phyloP scores from a whole-genome alignment of 2,888 invertebrate genomes.

The Strigamia transsilvanica region DNA sequence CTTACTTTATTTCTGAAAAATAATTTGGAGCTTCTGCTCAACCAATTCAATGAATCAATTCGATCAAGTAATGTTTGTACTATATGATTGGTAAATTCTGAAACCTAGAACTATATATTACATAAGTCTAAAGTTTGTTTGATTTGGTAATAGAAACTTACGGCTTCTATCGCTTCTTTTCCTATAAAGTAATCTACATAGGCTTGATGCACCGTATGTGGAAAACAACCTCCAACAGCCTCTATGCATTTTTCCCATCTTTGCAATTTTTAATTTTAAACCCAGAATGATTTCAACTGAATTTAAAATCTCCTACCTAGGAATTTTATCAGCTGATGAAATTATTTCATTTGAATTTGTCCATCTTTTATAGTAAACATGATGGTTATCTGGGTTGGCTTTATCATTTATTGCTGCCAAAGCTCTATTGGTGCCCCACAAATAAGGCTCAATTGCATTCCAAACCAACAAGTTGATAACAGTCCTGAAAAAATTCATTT shows the following conservation, averaged over 20 bases:
- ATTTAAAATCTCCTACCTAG: background rate
- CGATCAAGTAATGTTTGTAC: background rate
- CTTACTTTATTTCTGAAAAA: background rate
- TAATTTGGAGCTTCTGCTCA: background rate
- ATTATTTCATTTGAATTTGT: background rate
- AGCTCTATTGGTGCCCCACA: background rate
- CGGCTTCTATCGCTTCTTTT: background rate
- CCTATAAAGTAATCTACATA: conserved; percentile 6
- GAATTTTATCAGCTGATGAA: conserved; percentile 3
- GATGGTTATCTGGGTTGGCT: background rate
- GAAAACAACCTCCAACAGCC: background rate
- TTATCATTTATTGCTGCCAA: conserved; percentile 1
- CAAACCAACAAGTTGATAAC: background rate
- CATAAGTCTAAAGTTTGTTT: no score
- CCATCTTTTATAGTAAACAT: conserved; percentile 5
- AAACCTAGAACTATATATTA: background rate
- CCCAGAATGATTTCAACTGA: no score
- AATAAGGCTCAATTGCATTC: conserved; percentile 11
- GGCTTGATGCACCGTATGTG: background rate
- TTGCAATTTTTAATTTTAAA: no score
- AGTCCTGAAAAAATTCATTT: background rate
- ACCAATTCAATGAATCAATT: background rate
- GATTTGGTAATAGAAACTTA: background rate
- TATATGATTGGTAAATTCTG: background rate
- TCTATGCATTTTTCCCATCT: conserved; percentile 20